Conservation (phyloP, 1,140 invertebrate species). For the Penaeus vannamei region DNA sequence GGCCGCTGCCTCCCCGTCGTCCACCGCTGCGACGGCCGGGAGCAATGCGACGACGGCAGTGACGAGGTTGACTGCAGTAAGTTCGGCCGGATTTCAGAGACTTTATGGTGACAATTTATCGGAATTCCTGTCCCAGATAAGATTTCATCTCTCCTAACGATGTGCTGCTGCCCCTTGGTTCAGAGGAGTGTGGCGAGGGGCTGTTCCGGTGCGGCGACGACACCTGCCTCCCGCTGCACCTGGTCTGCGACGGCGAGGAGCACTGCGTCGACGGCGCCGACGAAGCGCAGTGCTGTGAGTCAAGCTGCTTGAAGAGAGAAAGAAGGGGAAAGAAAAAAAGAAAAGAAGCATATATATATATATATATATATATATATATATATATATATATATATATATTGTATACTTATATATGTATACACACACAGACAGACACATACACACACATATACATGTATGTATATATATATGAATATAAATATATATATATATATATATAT, state of each 20-base stretch:
- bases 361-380: neutral
- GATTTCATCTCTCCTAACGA: no score
- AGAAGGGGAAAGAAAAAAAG: neutral
- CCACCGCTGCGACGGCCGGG: no score
- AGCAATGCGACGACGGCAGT: no score
- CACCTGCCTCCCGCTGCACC: slow-evolving; percentile 27
- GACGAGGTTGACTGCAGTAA: no score
- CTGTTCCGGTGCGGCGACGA: slow-evolving; percentile 17
- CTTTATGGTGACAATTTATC: no score
- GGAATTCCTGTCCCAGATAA: no score
- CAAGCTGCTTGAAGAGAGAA: neutral
- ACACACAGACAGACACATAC: neutral
- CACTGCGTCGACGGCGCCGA: neutral
- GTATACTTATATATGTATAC: neutral
- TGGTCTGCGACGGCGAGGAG: neutral
- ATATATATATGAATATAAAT: neutral
- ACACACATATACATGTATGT: neutral
- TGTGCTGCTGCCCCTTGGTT: no score
- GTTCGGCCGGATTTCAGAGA: no score
- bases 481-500: neutral
- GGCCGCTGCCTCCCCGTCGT: no score
- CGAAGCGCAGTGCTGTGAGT: slow-evolving; percentile 6
- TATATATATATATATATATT: neutral
- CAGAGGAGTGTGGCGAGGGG: neutral
- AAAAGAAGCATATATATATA: neutral